Percentiles rank a stretch among this genome's conserved stretches.
Conservation (phyloP, 2,797 vertebrate genomes). For the Danio jaintianensis region DNA sequence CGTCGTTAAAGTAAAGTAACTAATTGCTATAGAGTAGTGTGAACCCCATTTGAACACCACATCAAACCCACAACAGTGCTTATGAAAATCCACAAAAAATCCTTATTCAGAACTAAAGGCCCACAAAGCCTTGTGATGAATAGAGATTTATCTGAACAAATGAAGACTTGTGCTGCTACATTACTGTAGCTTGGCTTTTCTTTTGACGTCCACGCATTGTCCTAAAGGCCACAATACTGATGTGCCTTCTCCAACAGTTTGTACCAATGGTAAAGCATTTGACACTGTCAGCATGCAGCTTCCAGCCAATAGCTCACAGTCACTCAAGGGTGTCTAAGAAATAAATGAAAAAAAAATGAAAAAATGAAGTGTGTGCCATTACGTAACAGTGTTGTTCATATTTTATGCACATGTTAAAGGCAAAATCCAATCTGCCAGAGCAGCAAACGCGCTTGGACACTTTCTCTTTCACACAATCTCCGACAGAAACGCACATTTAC, state of each 20-base stretch:
- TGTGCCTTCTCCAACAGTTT: slow-evolving; percentile 42
- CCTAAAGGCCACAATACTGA: slow-evolving; percentile 39
- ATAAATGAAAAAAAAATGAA: slow-evolving; percentile 14
- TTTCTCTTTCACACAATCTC: neutral
- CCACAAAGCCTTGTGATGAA: neutral
- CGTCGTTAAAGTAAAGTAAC: no score
- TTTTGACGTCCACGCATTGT: slow-evolving; percentile 31
- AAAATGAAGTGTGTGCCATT: slow-evolving; percentile 46
- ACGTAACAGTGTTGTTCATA: slow-evolving; percentile 36
- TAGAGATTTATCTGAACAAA: slow-evolving; percentile 16
- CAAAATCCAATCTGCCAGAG: slow-evolving; percentile 35
- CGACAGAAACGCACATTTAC: slow-evolving; percentile 8
- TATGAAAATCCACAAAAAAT: neutral
- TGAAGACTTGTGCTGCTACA: neutral
- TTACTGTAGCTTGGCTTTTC: neutral
- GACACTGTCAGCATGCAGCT: slow-evolving; percentile 36
- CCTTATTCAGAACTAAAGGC: neutral
- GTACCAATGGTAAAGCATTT: slow-evolving; percentile 47
- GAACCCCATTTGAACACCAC: no score
- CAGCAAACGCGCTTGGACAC: slow-evolving; percentile 9
- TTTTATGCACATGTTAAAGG: slow-evolving; percentile 47
- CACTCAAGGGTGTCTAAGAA: slow-evolving; percentile 48
- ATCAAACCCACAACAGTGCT: neutral
- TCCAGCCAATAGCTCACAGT: slow-evolving; percentile 38
- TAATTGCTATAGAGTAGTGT: no score